Conservation (phyloP, 23 tunicate species). For the Styela plicata region DNA sequence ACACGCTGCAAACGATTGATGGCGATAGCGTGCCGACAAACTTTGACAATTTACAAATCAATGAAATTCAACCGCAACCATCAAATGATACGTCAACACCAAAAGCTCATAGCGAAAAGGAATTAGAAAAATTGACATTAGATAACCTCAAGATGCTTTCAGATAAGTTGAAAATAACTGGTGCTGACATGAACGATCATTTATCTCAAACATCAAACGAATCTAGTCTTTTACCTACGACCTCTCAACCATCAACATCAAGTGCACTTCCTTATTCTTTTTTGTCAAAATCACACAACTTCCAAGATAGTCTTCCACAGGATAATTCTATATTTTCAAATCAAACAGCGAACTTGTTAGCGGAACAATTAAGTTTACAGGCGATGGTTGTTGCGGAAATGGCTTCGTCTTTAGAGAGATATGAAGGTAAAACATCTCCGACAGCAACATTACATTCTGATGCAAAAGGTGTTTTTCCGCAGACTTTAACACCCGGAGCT, state of each 20-base stretch:
- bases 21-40: conserved; percentile 17
- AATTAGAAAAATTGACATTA: conserved; percentile 22
- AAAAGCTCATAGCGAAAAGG: neutral
- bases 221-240: neutral
- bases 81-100: neutral
- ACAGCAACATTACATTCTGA: conserved; percentile 32
- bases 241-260: neutral
- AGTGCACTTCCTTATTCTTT: neutral
- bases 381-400: conserved; percentile 74
- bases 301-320: neutral
- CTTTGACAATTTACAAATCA: neutral
- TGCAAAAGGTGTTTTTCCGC: conserved; percentile 13
- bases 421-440: conserved; percentile 34
- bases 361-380: conserved; percentile 56
- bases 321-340: neutral
- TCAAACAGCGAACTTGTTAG: conserved; percentile 11
- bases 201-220: neutral
- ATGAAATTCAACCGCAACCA: neutral
- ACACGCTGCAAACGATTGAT: conserved; percentile 29
- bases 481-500: conserved; percentile 31
- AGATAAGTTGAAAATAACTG: conserved; percentile 45
- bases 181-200: conserved; percentile 20
- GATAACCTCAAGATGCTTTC: conserved; percentile 42
- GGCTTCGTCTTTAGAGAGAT: conserved; percentile 75
- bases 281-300: neutral